These are phyloP conservation scores for Clarias batrachus DNA, from an alignment of 2,113 vertebrate genomes.

Conservation along the genomic window DNA sequence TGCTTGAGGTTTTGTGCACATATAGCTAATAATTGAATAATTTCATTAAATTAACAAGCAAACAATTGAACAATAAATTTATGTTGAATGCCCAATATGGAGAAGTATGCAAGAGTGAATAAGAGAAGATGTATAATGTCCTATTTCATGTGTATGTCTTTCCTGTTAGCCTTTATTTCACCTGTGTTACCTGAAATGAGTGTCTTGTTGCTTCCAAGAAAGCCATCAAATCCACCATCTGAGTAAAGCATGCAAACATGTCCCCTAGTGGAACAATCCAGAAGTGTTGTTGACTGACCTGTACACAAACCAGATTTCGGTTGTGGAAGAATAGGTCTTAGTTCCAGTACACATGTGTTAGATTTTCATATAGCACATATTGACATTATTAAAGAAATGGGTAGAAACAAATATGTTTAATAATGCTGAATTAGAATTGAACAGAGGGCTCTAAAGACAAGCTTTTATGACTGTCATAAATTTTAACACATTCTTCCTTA, in stretches of 20 bases:
- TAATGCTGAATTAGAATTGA: neutral
- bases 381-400: too few relatives aligned
- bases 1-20: neutral
- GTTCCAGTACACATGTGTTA: neutral
- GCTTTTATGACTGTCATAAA: neutral
- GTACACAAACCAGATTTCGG: neutral
- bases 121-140: neutral
- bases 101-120: neutral
- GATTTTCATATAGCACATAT: neutral
- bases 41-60: neutral
- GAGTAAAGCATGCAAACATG: neutral
- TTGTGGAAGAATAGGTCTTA: neutral
- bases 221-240: neutral
- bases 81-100: neutral
- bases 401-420: neutral
- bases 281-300: neutral
- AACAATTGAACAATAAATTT: neutral
- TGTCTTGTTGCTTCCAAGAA: neutral
- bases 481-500: neutral
- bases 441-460: neutral
- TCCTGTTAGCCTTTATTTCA: neutral
- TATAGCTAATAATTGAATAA: neutral
- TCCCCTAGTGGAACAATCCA: constrained; percentile 5
- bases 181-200: neutral
- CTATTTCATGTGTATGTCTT: neutral